phyloP scores from a whole-genome alignment of 2,888 invertebrate genomes.

The Melinopterus prodromus region DNA sequence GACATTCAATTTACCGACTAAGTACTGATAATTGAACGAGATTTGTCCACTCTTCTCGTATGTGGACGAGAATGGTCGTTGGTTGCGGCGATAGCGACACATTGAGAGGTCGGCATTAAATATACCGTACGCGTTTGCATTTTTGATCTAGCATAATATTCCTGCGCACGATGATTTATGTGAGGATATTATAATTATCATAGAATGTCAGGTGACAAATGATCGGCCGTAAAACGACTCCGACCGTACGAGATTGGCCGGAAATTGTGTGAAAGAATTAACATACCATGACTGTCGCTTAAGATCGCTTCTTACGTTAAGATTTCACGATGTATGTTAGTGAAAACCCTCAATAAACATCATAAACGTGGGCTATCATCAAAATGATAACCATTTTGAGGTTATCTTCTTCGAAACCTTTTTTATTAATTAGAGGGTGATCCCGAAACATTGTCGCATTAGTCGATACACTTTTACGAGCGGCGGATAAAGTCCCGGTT shows the following conservation, averaged over 20 bases:
- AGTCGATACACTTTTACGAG: not conserved
- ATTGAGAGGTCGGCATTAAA: not conserved
- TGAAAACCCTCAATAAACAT: too few relatives aligned
- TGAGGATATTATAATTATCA: not conserved
- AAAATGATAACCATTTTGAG: too few relatives aligned
- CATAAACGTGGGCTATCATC: too few relatives aligned
- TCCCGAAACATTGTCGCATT: not conserved
- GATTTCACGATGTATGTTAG: too few relatives aligned
- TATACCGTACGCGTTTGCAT: not conserved
- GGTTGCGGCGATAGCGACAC: not conserved
- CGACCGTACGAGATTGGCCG: not conserved
- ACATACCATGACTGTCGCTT: not conserved
- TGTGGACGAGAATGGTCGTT: not conserved
- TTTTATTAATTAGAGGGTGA: not conserved
- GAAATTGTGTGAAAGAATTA: not conserved
- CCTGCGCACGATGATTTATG: not conserved
- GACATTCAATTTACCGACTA: not conserved
- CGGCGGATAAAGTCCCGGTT: not conserved
- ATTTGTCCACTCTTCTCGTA: not conserved
- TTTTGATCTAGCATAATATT: not conserved
- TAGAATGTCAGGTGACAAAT: not conserved
- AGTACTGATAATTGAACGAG: not conserved
- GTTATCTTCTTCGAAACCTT: not conserved
- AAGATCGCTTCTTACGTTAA: too few relatives aligned
- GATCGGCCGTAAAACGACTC: not conserved